These are phyloP conservation scores for Sapayoa aenigma DNA, from an alignment of 2,113 vertebrate genomes.

Conservation along the genomic window DNA sequence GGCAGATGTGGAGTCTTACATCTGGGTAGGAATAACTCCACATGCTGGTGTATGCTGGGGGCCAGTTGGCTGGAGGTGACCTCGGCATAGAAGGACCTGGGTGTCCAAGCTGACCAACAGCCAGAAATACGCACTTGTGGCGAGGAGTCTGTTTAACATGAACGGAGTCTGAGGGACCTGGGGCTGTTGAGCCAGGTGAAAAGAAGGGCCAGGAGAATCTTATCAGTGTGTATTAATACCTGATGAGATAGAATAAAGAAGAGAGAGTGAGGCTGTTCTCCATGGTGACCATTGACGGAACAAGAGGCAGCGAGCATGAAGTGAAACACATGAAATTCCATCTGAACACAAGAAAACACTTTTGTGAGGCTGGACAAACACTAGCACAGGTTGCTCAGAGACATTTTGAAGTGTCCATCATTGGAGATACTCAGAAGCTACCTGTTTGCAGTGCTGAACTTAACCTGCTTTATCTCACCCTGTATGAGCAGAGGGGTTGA, in stretches of 20 bases:
- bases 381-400: neutral
- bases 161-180: neutral
- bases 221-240: neutral
- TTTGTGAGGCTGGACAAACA: neutral
- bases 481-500: neutral
- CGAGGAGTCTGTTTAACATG: neutral
- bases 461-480: neutral
- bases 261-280: neutral
- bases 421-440: neutral
- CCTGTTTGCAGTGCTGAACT: neutral
- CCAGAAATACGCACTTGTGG: neutral
- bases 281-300: accelerated
- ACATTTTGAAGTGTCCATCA: neutral
- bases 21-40: neutral
- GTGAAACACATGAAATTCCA: neutral
- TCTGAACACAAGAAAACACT: neutral
- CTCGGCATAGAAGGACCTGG: neutral
- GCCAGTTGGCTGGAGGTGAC: accelerated
- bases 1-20: neutral
- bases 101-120: neutral
- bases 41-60: neutral
- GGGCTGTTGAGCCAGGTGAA: neutral
- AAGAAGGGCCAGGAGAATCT: neutral
- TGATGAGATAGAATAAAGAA: neutral
- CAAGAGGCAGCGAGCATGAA: neutral